Evolutionary conservation across 2,113 vertebrate genomes (phyloP).

Genomic region (Galeopterus variegatus): DNA sequence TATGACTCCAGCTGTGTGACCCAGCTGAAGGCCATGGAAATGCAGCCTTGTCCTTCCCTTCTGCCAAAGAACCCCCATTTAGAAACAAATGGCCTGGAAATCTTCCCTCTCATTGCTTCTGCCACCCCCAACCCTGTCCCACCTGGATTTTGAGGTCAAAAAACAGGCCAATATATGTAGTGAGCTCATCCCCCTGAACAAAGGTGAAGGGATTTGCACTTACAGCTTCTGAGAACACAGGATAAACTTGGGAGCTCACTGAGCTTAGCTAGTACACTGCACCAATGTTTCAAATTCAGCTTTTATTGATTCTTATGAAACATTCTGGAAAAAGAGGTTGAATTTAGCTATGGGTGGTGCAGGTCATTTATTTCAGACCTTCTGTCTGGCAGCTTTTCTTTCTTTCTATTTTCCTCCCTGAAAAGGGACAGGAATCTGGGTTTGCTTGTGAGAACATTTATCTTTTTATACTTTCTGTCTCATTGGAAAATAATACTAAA

Average conservation of each 20-base stretch:
- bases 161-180: slow-evolving; percentile 45
- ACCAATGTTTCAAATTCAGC: slow-evolving; percentile 61
- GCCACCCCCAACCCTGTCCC: slow-evolving; percentile 43
- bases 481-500: slow-evolving; percentile 31
- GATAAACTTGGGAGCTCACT: slow-evolving; percentile 56
- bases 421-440: slow-evolving; percentile 3
- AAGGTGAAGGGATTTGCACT: slow-evolving; percentile 69
- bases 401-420: background rate
- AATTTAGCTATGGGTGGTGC: slow-evolving; percentile 62
- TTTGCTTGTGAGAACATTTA: slow-evolving; percentile 64
- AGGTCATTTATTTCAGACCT: slow-evolving; percentile 79
- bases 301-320: slow-evolving; percentile 80
- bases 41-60: slow-evolving; percentile 26
- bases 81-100: slow-evolving; percentile 80
- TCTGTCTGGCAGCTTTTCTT: slow-evolving; percentile 50
- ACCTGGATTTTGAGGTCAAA: slow-evolving; percentile 77
- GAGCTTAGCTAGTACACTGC: slow-evolving; percentile 56
- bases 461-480: background rate
- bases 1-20: slow-evolving; percentile 65
- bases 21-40: slow-evolving; percentile 62
- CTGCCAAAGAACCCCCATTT: slow-evolving; percentile 47
- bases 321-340: slow-evolving; percentile 68
- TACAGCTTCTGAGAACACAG: slow-evolving; percentile 69
- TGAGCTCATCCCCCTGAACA: slow-evolving; percentile 68
- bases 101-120: background rate